Percentiles rank a stretch among this genome's conserved stretches.
Evolutionary conservation across 2,113 vertebrate genomes (phyloP).

Genomic region (Thalassoma bifasciatum): DNA sequence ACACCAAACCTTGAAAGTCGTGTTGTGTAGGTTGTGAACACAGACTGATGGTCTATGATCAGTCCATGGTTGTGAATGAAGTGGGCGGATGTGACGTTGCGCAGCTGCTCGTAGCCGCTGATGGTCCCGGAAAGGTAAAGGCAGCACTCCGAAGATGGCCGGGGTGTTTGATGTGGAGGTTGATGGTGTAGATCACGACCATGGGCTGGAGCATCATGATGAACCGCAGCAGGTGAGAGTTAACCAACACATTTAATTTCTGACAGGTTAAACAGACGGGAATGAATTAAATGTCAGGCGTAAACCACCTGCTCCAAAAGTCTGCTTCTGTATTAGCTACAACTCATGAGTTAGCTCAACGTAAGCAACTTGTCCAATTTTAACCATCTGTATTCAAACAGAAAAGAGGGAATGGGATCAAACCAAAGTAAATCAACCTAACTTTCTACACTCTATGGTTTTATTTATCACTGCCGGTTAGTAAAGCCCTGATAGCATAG

Average conservation of each 20-base stretch:
- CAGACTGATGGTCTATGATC: too few species aligned
- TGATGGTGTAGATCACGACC: constrained; percentile 84
- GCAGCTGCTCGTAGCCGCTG: constrained; percentile 46
- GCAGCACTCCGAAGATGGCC: constrained; percentile 83
- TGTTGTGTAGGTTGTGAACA: too few species aligned
- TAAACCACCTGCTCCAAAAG: background rate
- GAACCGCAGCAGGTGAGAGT: constrained; percentile 75
- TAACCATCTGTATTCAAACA: constrained; percentile 22
- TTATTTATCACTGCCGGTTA: background rate
- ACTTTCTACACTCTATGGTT: background rate
- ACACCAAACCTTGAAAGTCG: too few species aligned
- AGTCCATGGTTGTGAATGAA: constrained; percentile 63
- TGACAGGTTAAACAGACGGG: background rate
- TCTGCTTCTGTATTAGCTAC: background rate
- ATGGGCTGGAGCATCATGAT: constrained; percentile 77
- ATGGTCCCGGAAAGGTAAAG: constrained; percentile 72
- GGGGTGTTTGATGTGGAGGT: constrained; percentile 88
- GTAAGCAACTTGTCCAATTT: constrained; percentile 37
- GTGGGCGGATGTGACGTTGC: constrained; percentile 46
- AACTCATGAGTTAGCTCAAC: constrained; percentile 20
- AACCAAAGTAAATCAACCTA: background rate
- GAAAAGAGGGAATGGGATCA: background rate
- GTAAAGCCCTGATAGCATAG: background rate
- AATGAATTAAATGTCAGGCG: background rate
- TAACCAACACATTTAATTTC: too few species aligned